Base-by-base conservation (phyloP, 2,797 vertebrate genomes). In the Periophthalmus magnuspinnatus region DNA sequence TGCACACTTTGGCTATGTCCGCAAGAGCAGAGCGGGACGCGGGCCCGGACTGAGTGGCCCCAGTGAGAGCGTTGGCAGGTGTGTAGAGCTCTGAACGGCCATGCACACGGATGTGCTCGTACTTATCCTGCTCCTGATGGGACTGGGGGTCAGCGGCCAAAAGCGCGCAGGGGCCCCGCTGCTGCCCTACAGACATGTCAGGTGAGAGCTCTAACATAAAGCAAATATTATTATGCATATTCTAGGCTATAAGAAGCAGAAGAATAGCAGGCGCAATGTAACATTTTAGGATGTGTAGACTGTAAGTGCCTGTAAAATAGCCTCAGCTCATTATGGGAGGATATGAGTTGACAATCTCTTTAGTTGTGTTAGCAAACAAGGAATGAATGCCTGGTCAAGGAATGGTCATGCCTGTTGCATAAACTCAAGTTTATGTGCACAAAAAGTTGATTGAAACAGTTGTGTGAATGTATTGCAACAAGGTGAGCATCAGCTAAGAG, bases 61-160 rank as follows among this genome's bases (percentile, higher is more conserved):
- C 83, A 87, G 63, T 88, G 73, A 67, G 88, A 82, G 79, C 80
- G 86, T 78, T 24, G 81, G 90, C 87, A 83, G 72, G 24, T 61
- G 21, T n/a, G 48, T 47, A 47, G 45, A 80, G 80, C 85, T 86
- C 76, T 76, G 76, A 86, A 83, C 84, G 94, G 52, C 90, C 86
- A 95, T 97, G 94, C 92, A 88, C 87, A 93, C 91, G 87, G 93
- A 94, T 70, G 79, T 94, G 80, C 45, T 83, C 28, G 84, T 95
- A 24, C 85, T 96, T 72, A 81, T 91, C 81, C 84, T 94, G 78
- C 94, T 95, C 87, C 84, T 88, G 55, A 95, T 92, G 90, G 83
- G 93, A 84, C 86, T 93, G 74, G 88, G 79, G 21, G 89, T 90
- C 77, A 93, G 93, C 81, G 92, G 90, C 80, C 91, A 89, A 81